These are phyloP conservation scores for Lithophane ornitopus DNA, from an alignment of 2,888 invertebrate genomes.

Conservation along the genomic window DNA sequence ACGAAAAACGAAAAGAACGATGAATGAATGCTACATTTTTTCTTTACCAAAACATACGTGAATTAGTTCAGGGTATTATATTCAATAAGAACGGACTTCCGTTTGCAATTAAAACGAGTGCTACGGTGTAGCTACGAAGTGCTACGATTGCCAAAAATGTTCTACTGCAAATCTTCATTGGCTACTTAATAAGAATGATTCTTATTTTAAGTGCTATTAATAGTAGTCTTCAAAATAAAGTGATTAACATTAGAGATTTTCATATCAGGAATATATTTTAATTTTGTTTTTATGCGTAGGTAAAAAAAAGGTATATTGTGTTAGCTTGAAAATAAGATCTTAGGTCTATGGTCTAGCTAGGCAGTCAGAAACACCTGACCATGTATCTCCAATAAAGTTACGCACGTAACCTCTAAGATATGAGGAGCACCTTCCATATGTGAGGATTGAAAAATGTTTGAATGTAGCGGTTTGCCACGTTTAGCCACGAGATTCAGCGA, in stretches of 20 bases:
- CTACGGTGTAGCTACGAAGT: constrained; percentile 17
- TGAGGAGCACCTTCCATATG: constrained; percentile 66
- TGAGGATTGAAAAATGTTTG: constrained; percentile 75
- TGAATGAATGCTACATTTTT: background rate
- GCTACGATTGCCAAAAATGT: constrained; percentile 45
- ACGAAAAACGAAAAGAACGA: too few species aligned
- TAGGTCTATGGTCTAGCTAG: background rate
- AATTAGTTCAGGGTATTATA: background rate
- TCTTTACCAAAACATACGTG: background rate
- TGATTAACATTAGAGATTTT: background rate
- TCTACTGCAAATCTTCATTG: constrained; percentile 35
- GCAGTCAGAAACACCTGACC: background rate
- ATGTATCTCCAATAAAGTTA: background rate
- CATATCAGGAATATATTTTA: background rate
- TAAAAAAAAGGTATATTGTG: background rate
- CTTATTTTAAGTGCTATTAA: background rate
- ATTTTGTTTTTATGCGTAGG: background rate
- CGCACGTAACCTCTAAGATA: constrained; percentile 47
- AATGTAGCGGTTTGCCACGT: constrained; percentile 69
- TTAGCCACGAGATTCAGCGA: constrained; percentile 74
- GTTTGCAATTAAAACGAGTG: constrained; percentile 19
- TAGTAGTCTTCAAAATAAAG: background rate
- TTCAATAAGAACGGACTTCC: background rate
- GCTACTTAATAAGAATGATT: constrained; percentile 6
- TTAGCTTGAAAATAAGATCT: background rate